Base-by-base conservation (phyloP, 92 coral and sea anemone species). In the Heteractis magnifica region DNA sequence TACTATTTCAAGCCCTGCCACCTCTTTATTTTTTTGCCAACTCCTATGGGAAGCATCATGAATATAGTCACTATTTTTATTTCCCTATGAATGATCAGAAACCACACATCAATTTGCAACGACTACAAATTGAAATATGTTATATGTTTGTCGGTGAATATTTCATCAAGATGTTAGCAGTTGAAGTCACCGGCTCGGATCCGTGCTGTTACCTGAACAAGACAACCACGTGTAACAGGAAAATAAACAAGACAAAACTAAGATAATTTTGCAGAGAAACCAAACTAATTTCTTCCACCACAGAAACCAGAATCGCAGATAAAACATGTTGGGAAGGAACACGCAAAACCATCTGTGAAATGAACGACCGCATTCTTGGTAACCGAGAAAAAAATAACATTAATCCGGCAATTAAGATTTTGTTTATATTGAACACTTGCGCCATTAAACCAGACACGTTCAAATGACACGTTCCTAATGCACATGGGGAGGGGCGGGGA, bases 281-380 rank as follows among this genome's bases (percentile, higher is more conserved):
- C 64, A 58, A 58, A 15, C 64, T 13, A 12, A 58, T 68, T 68
- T 68, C 16, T 26, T 7, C 49, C 49, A 68, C 73, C 73, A 68
- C 73, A 68, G 73, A 68, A 68, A 68, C 73, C 73, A 68, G 73
- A 68, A 68, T 64, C 73, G 5, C 73, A n/a, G 44, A 8, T 68
- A 68, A 68, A 68, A 41, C 73, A 68, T 68, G 73, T 13, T 68
- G 73, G 14, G 48, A 48, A 68, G 20, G 26, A n/a, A 62, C 44
- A 34, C 70, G 70, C 70, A 62, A 62, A 62, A 62, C 70, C 70
- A 62, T 18, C 70, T 62, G 70, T 62, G 26, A 62, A 23, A 62
- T n/a, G 20, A 62, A 62, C 70, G 4, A 62, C 70, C 70, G 26
- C 70, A 62, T 8, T 58, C 64, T 62, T 62, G 70, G 70, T 62